Conservation (phyloP, 2,888 invertebrate genomes). For the Alentia gelatinosa region DNA sequence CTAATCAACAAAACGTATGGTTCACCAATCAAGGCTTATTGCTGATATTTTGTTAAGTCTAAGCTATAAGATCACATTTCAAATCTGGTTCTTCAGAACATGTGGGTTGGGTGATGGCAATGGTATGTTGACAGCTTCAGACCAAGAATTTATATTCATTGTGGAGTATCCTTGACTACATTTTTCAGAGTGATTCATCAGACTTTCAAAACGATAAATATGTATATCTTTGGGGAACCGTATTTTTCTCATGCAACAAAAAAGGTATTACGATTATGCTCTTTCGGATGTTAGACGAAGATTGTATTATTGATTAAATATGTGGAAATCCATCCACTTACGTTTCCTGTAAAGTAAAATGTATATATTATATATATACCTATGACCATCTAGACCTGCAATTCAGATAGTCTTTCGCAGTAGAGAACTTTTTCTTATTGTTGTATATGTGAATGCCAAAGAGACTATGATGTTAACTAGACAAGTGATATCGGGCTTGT, state of each 20-base stretch:
- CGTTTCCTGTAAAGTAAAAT: not conserved
- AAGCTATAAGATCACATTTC: not conserved
- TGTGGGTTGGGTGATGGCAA: not conserved
- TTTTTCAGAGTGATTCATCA: not conserved
- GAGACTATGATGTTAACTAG: constrained; percentile 24
- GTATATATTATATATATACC: not conserved
- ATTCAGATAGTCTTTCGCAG: constrained; percentile 36
- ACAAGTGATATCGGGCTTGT: constrained; percentile 32
- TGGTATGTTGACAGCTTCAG: not conserved
- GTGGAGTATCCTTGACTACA: not conserved
- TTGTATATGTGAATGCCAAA: constrained; percentile 44
- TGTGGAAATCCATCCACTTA: not conserved
- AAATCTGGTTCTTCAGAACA: not conserved
- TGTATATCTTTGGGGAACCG: not conserved
- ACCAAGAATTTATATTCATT: not conserved
- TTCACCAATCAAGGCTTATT: not conserved
- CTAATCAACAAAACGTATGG: not conserved
- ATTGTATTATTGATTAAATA: not conserved
- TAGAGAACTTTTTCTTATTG: constrained; percentile 27
- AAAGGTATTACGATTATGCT: constrained; percentile 11
- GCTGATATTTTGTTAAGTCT: not conserved
- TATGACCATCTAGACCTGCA: constrained; percentile 4
- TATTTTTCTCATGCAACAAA: not conserved
- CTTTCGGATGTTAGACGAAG: not conserved
- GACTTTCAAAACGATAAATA: not conserved